Percentiles rank a stretch among this genome's conserved stretches.
Conservation (phyloP, 2,113 vertebrate species). For the Myanophis thanlyinensis region DNA sequence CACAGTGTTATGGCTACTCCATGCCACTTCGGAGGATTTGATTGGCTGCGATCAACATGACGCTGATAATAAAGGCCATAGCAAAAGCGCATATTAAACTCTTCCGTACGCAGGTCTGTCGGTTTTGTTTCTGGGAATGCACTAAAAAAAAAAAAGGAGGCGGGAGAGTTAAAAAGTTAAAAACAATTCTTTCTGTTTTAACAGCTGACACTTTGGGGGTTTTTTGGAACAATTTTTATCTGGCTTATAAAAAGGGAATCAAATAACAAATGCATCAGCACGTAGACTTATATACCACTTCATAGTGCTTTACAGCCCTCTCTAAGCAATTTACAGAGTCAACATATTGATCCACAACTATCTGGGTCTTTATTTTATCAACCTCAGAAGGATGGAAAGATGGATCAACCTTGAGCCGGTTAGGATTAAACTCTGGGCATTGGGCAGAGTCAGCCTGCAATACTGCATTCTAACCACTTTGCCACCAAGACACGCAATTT, state of each 20-base stretch:
- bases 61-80: conserved; percentile 99
- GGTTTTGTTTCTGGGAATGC: conserved; percentile 96
- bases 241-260: not conserved
- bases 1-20: conserved; percentile 87
- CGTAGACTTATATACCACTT: not conserved
- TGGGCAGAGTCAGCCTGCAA: not conserved
- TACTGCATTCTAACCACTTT: not conserved
- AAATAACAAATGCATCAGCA: not conserved
- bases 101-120: conserved; percentile 98
- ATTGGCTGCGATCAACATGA: conserved; percentile 99
- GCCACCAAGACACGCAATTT: not conserved
- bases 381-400: not conserved
- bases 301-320: not conserved
- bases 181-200: not conserved
- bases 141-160: conserved; percentile 65
- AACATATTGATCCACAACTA: not conserved
- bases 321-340: not conserved
- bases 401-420: not conserved
- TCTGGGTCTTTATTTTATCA: not conserved
- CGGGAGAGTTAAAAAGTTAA: not conserved
- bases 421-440: not conserved
- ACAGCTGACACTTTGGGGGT: not conserved
- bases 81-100: conserved; percentile 99
- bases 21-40: conserved; percentile 99
- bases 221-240: not conserved